Conservation (phyloP, 1,140 invertebrate species). For the Limonius californicus region DNA sequence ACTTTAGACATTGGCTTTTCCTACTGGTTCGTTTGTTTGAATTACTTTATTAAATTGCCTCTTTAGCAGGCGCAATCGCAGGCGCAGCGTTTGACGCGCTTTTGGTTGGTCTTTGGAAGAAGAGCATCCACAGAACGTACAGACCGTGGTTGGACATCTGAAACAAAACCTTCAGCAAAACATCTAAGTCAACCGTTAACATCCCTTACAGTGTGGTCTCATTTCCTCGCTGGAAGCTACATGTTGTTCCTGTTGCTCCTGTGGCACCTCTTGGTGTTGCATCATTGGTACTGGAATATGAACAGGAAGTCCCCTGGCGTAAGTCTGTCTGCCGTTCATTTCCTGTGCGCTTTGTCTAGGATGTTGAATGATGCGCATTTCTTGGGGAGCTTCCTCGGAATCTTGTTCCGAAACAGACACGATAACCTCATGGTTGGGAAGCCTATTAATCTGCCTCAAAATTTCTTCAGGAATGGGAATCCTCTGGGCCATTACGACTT, state of each 20-base stretch:
- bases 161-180: too few species aligned
- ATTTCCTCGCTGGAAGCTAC: constrained; percentile 40
- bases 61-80: constrained; percentile 59
- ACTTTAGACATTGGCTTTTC: too few species aligned
- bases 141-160: constrained; percentile 64
- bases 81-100: constrained; percentile 58
- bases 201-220: constrained; percentile 59
- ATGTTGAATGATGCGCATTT: constrained; percentile 37
- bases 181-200: too few species aligned
- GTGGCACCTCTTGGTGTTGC: constrained; percentile 44
- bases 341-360: constrained; percentile 46
- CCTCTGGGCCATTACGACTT: constrained; percentile 46
- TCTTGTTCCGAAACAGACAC: constrained; percentile 40
- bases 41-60: too few species aligned
- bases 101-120: constrained; percentile 48
- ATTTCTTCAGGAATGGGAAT: constrained; percentile 59
- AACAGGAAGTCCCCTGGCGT: constrained; percentile 50
- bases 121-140: constrained; percentile 50
- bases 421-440: constrained; percentile 46
- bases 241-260: constrained; percentile 32
- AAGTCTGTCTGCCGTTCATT: constrained; percentile 50
- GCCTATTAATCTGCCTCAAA: constrained; percentile 51
- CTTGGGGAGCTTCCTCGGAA: constrained; percentile 25
- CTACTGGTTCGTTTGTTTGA: background rate
- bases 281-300: constrained; percentile 55